phyloP scores from a whole-genome alignment of 2,888 invertebrate genomes.

The Cremastinae sp. region DNA sequence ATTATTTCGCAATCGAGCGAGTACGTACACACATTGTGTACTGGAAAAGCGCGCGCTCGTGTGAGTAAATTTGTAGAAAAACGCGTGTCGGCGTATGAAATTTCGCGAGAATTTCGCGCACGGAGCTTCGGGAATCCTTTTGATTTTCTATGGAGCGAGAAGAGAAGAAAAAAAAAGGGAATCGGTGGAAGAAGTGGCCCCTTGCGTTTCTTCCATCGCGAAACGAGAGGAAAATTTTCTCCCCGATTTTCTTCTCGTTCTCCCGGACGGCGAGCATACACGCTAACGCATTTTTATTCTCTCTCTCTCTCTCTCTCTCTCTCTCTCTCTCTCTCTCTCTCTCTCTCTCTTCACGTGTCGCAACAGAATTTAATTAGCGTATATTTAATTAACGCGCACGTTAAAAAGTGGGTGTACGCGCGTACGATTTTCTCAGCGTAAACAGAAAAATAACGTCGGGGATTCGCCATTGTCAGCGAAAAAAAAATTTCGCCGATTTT shows the following conservation, averaged over 20 bases:
- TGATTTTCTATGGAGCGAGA: constrained; percentile 18
- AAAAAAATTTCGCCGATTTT: constrained; percentile 47
- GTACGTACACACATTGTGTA: constrained; percentile 15
- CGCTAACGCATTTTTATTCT: constrained; percentile 31
- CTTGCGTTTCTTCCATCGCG: constrained; percentile 1
- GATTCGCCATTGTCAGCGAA: constrained; percentile 73
- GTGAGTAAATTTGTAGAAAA: background rate
- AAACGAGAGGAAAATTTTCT: constrained; percentile 21
- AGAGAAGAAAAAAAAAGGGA: background rate
- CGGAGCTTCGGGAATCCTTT: constrained; percentile 35
- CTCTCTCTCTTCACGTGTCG: constrained; percentile 67
- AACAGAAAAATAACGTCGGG: constrained; percentile 60
- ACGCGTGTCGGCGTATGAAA: constrained; percentile 29
- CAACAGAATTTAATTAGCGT: constrained; percentile 78
- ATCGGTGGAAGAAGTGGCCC: constrained; percentile 9
- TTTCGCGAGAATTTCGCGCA: constrained; percentile 54
- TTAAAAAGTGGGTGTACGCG: background rate
- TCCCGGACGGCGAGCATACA: constrained; percentile 45
- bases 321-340: constrained; percentile 46
- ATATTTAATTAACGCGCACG: constrained; percentile 67
- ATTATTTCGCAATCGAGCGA: constrained; percentile 59
- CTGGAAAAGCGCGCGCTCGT: background rate
- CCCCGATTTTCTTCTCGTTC: constrained; percentile 17
- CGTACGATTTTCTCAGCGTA: constrained; percentile 19
- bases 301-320: constrained; percentile 12